These are phyloP conservation scores for Odontocolon sp. DNA, from an alignment of 2,888 invertebrate species.

Conservation along the genomic window DNA sequence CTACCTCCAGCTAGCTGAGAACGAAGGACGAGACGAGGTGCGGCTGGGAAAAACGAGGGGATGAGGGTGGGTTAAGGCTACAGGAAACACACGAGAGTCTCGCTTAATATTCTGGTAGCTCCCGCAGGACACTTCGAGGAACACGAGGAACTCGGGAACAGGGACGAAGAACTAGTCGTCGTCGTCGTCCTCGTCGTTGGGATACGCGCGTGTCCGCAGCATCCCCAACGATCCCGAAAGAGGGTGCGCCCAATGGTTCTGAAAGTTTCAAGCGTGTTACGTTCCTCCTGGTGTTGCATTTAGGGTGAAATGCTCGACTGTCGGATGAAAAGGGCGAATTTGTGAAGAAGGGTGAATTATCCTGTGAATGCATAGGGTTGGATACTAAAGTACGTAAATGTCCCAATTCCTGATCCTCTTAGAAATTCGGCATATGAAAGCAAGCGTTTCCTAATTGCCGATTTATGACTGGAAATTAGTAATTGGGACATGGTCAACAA, in stretches of 20 bases:
- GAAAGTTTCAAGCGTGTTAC: constrained; percentile 37
- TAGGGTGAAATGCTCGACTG: constrained; percentile 26
- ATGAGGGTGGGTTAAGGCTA: too few relatives aligned
- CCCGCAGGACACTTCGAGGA: constrained; percentile 58
- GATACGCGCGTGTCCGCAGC: constrained; percentile 48
- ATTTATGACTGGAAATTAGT: neutral
- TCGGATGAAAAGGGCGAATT: constrained; percentile 35
- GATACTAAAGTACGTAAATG: too few relatives aligned
- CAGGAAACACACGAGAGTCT: constrained; percentile 37
- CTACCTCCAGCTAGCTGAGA: constrained; percentile 32
- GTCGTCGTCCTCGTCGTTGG: constrained; percentile 29
- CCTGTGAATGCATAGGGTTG: constrained; percentile 11
- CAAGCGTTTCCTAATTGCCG: too few relatives aligned
- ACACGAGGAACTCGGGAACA: too few relatives aligned
- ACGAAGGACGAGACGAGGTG: constrained; percentile 18
- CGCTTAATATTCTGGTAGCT: constrained; percentile 59
- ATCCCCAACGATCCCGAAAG: constrained; percentile 36
- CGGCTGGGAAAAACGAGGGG: constrained; percentile 4
- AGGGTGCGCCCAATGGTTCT: constrained; percentile 23
- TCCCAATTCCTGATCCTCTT: too few relatives aligned
- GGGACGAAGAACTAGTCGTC: constrained; percentile 40
- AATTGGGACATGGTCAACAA: too few relatives aligned
- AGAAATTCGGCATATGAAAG: too few relatives aligned
- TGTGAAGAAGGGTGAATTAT: constrained; percentile 45
- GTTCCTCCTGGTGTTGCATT: constrained; percentile 9